Evolutionary conservation across 2,797 vertebrate genomes (phyloP), one percentile per base, ranked within the genome.

Genomic region (Cossypha heuglini): DNA sequence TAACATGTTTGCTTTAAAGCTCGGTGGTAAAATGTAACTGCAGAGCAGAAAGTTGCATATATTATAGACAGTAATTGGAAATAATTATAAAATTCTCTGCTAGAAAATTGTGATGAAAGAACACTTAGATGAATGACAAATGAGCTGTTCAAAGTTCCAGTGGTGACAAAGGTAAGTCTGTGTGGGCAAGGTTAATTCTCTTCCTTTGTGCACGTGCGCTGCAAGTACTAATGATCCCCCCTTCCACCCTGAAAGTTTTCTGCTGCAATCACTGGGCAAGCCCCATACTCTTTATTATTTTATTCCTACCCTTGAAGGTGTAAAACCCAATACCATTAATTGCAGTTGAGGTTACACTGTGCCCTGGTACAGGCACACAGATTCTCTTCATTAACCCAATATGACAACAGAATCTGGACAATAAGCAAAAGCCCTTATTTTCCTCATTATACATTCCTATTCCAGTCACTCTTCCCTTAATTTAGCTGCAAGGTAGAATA

Each of bases 1-100:
- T 82, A 90, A 92, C 75, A 37, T 46, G 49, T 83, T 95, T 96
- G 83, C 90, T 96, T 95, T 88, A 94, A 94, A 93, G 80, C 77
- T 94, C 87, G 78, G 71, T 46, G 69, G 58, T 75, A 86, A 91
- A 91, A 86, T 93, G 61, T 74, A 94, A 69, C 73, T 88, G 67
- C 59, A 89, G 82, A 75, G 94, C 55, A 91, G 84, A 86, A 94
- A 89, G 77, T 40, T 91, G 81, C 78, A 78, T 88, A n/a, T 71
- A 71, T 95, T 89, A 73, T 21, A 94, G 71, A 14, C 49, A 82
- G 57, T 74, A 94, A 87, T 88, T 95, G 78, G 59, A 77, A 94
- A 93, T 84, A 91, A 87, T 95, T 94, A 71, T 81, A 68, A 92
- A 90, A 94, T 63, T 48, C 46, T 29, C 9, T 69, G 58, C 64